Evolutionary conservation across 2,888 invertebrate genomes (phyloP).

Genomic region (Ichneumoninae sp.): DNA sequence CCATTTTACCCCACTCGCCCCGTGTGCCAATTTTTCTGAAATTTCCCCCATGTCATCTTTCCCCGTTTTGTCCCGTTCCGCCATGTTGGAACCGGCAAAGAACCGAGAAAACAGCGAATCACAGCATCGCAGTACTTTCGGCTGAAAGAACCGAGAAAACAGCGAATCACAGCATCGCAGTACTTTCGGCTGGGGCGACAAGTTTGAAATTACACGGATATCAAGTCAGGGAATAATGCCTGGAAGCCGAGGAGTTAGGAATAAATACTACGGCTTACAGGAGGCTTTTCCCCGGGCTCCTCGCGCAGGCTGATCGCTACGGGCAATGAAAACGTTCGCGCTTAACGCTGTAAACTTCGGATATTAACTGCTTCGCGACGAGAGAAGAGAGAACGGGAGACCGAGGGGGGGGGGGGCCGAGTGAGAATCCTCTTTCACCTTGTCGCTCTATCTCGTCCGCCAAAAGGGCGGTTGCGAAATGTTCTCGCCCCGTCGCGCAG

Average conservation of each 20-base stretch:
- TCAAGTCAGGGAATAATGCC: neutral
- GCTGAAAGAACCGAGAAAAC: too few species aligned
- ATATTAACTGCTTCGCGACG: slow-evolving; percentile 52
- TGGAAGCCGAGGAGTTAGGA: neutral
- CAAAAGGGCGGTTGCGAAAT: slow-evolving; percentile 56
- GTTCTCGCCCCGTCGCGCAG: slow-evolving; percentile 54
- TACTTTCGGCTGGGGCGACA: neutral
- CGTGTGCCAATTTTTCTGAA: too few species aligned
- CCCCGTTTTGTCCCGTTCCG: too few species aligned
- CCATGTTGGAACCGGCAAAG: too few species aligned
- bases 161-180: too few species aligned
- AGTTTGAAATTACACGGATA: neutral
- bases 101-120: too few species aligned
- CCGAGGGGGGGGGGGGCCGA: too few species aligned
- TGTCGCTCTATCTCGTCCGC: slow-evolving; percentile 36
- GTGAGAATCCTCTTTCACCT: slow-evolving; percentile 33
- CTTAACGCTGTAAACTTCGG: slow-evolving; percentile 54
- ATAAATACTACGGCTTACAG: neutral
- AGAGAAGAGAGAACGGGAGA: neutral
- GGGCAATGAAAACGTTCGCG: slow-evolving; percentile 50
- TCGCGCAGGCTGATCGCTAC: slow-evolving; percentile 31
- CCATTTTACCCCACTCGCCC: too few species aligned
- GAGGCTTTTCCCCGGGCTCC: slow-evolving; percentile 8
- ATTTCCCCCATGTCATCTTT: too few species aligned
- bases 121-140: neutral